Conservation (phyloP, 2,113 vertebrate genomes). For the Pavo muticus region DNA sequence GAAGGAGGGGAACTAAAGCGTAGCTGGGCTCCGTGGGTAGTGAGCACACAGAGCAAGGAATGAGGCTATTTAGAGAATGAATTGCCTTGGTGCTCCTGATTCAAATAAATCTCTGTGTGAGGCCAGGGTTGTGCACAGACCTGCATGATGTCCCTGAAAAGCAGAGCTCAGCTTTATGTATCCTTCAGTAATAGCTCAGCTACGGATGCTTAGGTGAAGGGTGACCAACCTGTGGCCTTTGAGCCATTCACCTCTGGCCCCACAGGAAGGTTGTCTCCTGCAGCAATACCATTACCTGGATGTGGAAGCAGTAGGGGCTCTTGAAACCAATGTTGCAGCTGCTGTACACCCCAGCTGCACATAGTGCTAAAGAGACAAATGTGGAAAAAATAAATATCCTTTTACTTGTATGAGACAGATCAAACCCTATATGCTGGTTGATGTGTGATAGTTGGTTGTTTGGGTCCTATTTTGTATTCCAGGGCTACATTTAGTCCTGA, state of each 20-base stretch:
- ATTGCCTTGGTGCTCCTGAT: slow-evolving; percentile 25
- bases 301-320: background rate
- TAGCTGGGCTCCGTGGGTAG: background rate
- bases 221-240: background rate
- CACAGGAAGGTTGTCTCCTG: background rate
- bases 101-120: background rate
- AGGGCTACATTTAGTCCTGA: background rate
- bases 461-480: background rate
- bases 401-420: background rate
- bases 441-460: rapidly evolving
- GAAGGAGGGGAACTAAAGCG: background rate
- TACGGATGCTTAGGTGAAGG: background rate
- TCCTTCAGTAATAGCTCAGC: background rate
- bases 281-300: background rate
- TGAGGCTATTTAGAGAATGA: slow-evolving; percentile 23
- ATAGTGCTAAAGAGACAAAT: background rate
- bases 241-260: background rate
- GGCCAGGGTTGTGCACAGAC: background rate
- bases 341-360: background rate
- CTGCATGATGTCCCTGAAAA: background rate
- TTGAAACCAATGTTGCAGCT: background rate
- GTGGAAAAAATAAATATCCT: background rate
- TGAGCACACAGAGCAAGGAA: background rate
- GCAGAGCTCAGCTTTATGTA: slow-evolving; percentile 3
- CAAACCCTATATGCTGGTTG: background rate